Evolutionary conservation across 2,797 vertebrate genomes (phyloP).

Genomic region (Morelia viridis): DNA sequence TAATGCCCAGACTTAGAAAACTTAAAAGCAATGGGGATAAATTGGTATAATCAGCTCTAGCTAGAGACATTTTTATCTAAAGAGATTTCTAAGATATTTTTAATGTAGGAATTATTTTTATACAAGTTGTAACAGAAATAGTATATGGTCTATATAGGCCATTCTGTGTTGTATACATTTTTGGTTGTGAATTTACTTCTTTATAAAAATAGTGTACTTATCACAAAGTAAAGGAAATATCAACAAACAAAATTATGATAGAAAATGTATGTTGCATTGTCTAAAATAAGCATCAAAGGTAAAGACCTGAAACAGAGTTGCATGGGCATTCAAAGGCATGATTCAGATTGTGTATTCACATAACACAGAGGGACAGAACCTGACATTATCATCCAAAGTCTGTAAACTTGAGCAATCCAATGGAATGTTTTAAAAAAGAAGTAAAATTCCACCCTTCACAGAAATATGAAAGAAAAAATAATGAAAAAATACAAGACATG

Average conservation of each 20-base stretch:
- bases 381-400: neutral
- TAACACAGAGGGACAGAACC: neutral
- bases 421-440: neutral
- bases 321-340: neutral
- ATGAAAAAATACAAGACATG: neutral
- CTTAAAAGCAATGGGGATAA: neutral
- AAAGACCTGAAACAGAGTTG: neutral
- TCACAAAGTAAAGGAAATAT: neutral
- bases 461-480: neutral
- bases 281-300: neutral
- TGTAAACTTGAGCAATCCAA: neutral
- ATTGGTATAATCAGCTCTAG: neutral
- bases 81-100: neutral
- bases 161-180: rapidly evolving
- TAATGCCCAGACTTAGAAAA: neutral
- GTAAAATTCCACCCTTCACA: neutral
- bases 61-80: neutral
- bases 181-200: neutral
- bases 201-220: neutral
- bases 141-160: neutral
- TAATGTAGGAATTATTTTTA: neutral
- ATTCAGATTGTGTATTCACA: neutral
- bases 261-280: neutral
- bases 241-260: neutral
- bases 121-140: neutral